phyloP scores from a whole-genome alignment of 2,797 vertebrate genomes.

The Dicrostonyx torquatus region DNA sequence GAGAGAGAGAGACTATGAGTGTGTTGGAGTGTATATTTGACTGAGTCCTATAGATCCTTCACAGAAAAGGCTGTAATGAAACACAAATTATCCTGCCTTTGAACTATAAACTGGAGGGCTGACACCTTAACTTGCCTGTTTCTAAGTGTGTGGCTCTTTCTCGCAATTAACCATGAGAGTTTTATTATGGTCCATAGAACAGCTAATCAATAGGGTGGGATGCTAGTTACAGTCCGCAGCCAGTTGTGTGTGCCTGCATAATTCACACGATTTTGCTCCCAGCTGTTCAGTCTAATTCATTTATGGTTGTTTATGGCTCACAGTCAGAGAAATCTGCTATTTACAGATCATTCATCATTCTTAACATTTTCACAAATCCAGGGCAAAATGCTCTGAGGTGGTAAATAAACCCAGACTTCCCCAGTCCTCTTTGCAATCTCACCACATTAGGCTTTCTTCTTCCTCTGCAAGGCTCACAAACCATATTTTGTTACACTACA shows the following conservation, averaged over 20 bases:
- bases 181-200: conserved; percentile 82
- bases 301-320: conserved; percentile 75
- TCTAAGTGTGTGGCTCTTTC: conserved; percentile 61
- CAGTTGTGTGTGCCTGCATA: conserved; percentile 76
- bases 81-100: conserved; percentile 70
- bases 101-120: conserved; percentile 72
- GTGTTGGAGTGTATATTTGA: not conserved
- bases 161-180: conserved; percentile 82
- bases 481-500: conserved; percentile 63
- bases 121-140: conserved; percentile 74
- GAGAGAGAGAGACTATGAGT: not conserved
- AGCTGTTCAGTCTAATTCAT: conserved; percentile 80
- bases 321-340: conserved; percentile 81
- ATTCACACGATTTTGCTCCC: conserved; percentile 74
- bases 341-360: conserved; percentile 81
- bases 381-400: conserved; percentile 62
- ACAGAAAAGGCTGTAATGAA: conserved; percentile 74
- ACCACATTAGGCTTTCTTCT: conserved; percentile 64
- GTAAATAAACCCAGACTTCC: conserved; percentile 61
- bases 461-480: conserved; percentile 42
- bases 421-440: conserved; percentile 55
- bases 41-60: conserved; percentile 8
- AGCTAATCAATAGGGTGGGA: conserved; percentile 86
- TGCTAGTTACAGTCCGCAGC: conserved; percentile 80
- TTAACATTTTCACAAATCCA: conserved; percentile 80